A percentile compares a stretch with the other conserved stretches of the same genome.
These are phyloP conservation scores for Rhingia campestris DNA, from an alignment of 2,888 invertebrate species.

Conservation along the genomic window DNA sequence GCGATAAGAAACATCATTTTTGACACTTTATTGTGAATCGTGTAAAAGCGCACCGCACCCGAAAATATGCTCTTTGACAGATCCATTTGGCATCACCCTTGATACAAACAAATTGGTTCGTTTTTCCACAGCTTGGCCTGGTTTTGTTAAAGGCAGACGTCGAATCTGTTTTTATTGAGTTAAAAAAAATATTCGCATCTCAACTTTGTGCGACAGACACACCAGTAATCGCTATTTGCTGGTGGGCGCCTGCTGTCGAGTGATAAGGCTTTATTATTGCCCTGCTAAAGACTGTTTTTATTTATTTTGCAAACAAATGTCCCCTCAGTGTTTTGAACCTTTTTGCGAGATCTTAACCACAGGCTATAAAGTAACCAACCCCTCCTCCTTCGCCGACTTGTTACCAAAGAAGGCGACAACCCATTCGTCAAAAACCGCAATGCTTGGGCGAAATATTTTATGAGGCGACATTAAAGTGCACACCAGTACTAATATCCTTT, in stretches of 20 bases:
- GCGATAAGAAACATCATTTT: slow-evolving; percentile 48
- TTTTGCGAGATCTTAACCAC: not conserved
- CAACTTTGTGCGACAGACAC: slow-evolving; percentile 7
- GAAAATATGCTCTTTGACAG: slow-evolving; percentile 59
- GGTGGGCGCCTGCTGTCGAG: slow-evolving; percentile 35
- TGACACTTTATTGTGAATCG: slow-evolving; percentile 35
- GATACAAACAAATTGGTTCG: slow-evolving; percentile 48
- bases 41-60: slow-evolving; percentile 7
- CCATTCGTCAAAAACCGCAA: slow-evolving; percentile 67
- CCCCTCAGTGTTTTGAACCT: not conserved
- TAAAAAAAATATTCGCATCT: slow-evolving; percentile 49
- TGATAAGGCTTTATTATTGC: slow-evolving; percentile 50
- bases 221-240: slow-evolving; percentile 5
- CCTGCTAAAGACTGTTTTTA: not conserved
- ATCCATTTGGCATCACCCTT: slow-evolving; percentile 30
- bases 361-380: not conserved
- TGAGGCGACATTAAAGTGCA: slow-evolving; percentile 56
- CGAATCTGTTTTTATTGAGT: slow-evolving; percentile 61
- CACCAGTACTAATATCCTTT: slow-evolving; percentile 39
- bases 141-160: slow-evolving; percentile 63
- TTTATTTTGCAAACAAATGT: slow-evolving; percentile 9
- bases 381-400: slow-evolving; percentile 3
- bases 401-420: slow-evolving; percentile 1
- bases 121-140: slow-evolving; percentile 40
- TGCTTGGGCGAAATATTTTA: slow-evolving; percentile 62